These are phyloP conservation scores for Hymenochirus boettgeri DNA, from an alignment of 2,113 vertebrate genomes.

Conservation along the genomic window DNA sequence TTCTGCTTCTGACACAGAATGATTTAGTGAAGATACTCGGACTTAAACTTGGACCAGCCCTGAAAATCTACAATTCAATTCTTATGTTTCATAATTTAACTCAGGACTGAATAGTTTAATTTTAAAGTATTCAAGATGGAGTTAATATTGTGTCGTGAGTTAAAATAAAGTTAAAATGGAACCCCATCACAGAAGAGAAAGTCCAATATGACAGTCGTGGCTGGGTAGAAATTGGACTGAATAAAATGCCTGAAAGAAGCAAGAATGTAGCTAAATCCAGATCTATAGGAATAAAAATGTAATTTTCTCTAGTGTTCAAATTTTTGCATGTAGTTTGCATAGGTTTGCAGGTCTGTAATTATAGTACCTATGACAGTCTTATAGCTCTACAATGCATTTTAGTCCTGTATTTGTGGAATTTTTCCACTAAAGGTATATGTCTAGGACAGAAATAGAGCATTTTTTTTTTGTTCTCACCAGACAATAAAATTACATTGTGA, in stretches of 20 bases:
- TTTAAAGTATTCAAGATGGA: not conserved
- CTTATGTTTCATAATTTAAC: slow-evolving; percentile 84
- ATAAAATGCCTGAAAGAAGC: not conserved
- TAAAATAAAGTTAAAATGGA: not conserved
- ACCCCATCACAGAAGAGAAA: not conserved
- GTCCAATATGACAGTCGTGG: too few relatives aligned
- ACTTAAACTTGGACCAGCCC: slow-evolving; percentile 85
- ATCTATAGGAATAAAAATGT: too few relatives aligned
- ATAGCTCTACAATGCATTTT: too few relatives aligned
- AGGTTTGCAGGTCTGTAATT: too few relatives aligned
- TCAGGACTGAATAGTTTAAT: slow-evolving; percentile 57
- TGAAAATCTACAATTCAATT: slow-evolving; percentile 90
- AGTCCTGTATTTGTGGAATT: too few relatives aligned
- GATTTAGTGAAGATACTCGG: slow-evolving; percentile 89
- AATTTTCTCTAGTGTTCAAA: too few relatives aligned
- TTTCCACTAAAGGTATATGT: too few relatives aligned
- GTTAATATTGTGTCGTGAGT: not conserved
- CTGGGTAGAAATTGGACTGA: not conserved
- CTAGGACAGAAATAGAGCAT: too few relatives aligned
- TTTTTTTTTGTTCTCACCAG: too few relatives aligned
- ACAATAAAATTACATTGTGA: too few relatives aligned
- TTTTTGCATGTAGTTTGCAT: too few relatives aligned
- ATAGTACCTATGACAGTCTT: too few relatives aligned
- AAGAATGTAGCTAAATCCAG: not conserved
- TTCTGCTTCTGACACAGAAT: slow-evolving; percentile 85